phyloP scores from a whole-genome alignment of 2,888 invertebrate species.

The Troides oblongomaculatus region DNA sequence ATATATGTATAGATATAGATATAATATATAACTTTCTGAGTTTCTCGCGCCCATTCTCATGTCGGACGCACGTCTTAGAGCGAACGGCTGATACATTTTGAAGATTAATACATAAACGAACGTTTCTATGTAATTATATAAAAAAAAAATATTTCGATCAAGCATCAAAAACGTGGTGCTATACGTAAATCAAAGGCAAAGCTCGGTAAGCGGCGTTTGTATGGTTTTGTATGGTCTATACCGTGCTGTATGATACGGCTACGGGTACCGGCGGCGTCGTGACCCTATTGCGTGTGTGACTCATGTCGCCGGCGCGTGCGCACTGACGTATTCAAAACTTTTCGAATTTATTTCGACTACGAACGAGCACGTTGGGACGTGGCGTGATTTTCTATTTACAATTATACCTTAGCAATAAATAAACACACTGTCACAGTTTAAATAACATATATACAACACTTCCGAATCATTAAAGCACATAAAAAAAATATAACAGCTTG shows the following conservation, averaged over 20 bases:
- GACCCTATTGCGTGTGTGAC: slow-evolving; percentile 77
- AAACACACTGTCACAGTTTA: not conserved
- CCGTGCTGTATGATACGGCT: slow-evolving; percentile 38
- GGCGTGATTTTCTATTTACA: slow-evolving; percentile 8
- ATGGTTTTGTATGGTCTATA: slow-evolving; percentile 46
- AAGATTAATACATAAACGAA: no score
- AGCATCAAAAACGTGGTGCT: slow-evolving; percentile 49
- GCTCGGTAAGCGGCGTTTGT: slow-evolving; percentile 58
- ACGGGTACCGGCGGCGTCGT: slow-evolving; percentile 55
- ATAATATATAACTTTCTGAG: no score
- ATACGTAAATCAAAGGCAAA: slow-evolving; percentile 60
- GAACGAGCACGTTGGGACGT: slow-evolving; percentile 45
- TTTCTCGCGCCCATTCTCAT: no score
- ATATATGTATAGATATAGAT: no score
- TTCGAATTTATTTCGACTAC: slow-evolving; percentile 62
- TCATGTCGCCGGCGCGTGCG: slow-evolving; percentile 73
- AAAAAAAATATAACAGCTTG: no score
- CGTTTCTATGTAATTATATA: no score
- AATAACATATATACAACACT: not conserved
- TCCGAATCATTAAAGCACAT: not conserved
- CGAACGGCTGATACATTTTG: no score
- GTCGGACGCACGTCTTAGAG: no score
- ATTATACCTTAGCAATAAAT: not conserved
- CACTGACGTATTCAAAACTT: slow-evolving; percentile 66
- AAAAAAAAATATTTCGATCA: not conserved